Percentiles rank a stretch among this genome's conserved stretches.
phyloP scores from a whole-genome alignment of 1,140 invertebrate genomes.

The Gonioctena quinquepunctata region DNA sequence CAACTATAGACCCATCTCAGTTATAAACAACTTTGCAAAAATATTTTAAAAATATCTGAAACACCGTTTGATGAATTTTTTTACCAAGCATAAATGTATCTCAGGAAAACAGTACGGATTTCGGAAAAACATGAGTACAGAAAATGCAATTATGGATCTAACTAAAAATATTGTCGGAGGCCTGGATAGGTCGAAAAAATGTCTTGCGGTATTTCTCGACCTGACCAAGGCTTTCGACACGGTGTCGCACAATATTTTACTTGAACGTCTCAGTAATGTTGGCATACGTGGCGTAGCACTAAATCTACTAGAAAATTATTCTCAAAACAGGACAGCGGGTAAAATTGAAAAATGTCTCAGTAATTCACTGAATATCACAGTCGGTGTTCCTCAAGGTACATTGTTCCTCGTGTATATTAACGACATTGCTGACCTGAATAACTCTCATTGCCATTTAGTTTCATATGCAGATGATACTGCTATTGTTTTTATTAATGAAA shows the following conservation, averaged over 20 bases:
- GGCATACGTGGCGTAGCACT: not conserved
- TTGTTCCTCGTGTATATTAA: not conserved
- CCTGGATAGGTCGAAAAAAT: not conserved
- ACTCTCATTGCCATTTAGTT: not conserved
- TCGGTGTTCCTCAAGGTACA: not conserved
- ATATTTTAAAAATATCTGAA: not conserved
- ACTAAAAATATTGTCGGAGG: not conserved
- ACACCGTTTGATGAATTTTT: not conserved
- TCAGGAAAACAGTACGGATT: not conserved
- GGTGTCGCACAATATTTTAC: not conserved
- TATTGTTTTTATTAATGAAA: not conserved
- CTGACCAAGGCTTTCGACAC: not conserved
- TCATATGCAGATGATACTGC: not conserved
- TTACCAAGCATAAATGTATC: not conserved
- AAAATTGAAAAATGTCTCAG: not conserved
- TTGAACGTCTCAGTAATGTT: not conserved
- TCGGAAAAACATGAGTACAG: too few relatives aligned
- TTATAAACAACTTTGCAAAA: slow-evolving; percentile 5
- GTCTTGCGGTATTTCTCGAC: not conserved
- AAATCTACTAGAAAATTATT: not conserved
- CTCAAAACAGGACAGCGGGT: not conserved
- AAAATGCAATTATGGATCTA: not conserved
- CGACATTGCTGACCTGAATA: not conserved
- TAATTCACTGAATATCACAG: slow-evolving; percentile 2
- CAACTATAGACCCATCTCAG: slow-evolving; percentile 2